Conservation (phyloP, 1,140 invertebrate species). For the Drosophila quadrilineata region DNA sequence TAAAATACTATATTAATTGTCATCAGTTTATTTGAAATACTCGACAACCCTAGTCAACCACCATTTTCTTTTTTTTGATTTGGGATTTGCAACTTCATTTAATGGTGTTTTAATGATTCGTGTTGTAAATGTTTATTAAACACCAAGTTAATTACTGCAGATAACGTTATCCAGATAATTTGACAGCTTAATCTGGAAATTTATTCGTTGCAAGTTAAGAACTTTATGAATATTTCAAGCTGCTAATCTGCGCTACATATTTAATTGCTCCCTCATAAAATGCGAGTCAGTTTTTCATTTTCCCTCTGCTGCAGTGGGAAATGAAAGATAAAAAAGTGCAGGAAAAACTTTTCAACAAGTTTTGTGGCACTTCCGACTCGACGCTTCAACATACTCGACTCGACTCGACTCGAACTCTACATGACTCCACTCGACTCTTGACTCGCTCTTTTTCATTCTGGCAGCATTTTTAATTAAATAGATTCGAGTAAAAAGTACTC, state of each 20-base stretch:
- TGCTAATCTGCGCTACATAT: conserved; percentile 34
- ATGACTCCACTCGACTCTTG: conserved; percentile 1
- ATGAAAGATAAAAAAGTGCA: not conserved
- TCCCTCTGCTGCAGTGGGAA: not conserved
- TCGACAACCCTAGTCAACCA: too few species aligned
- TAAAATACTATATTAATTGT: too few species aligned
- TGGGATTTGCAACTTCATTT: too few species aligned
- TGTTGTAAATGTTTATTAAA: too few species aligned
- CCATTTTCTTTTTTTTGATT: too few species aligned
- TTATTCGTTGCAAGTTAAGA: conserved; percentile 8
- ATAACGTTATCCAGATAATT: not conserved
- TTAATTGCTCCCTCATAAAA: conserved; percentile 34
- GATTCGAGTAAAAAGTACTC: conserved; percentile 5
- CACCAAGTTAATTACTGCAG: not conserved
- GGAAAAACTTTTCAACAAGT: conserved; percentile 39
- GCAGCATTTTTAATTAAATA: conserved; percentile 28
- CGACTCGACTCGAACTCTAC: conserved; percentile 9
- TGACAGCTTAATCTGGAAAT: not conserved
- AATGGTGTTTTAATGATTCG: too few species aligned
- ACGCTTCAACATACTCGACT: not conserved
- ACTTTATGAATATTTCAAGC: conserved; percentile 34
- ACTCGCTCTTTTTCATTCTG: not conserved
- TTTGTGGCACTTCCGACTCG: conserved; percentile 23
- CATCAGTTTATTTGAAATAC: too few species aligned
- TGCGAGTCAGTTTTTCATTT: conserved; percentile 2